Conservation (phyloP, 2,888 invertebrate genomes). For the Archips crataeganus region DNA sequence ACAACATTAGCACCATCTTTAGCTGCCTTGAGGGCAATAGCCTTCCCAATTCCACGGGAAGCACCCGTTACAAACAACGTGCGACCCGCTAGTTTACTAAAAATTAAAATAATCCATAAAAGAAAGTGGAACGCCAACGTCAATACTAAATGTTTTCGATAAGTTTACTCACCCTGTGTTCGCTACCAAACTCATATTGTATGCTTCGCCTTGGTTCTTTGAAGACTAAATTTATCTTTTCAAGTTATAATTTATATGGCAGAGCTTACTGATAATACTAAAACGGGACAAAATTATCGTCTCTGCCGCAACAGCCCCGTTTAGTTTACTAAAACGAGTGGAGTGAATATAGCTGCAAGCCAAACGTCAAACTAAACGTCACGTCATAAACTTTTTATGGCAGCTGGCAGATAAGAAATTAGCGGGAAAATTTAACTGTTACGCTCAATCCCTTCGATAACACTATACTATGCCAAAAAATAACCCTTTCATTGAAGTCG, state of each 20-base stretch:
- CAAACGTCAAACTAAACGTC: background rate
- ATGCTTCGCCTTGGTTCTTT: constrained; percentile 33
- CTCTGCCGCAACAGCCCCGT: constrained; percentile 21
- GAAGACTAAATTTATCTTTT: constrained; percentile 32
- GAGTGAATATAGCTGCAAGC: constrained; percentile 3
- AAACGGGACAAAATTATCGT: constrained; percentile 15
- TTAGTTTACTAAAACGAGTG: constrained; percentile 28
- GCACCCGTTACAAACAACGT: constrained; percentile 98
- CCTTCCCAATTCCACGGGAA: constrained; percentile 98
- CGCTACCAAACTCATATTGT: constrained; percentile 80
- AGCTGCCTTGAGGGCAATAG: constrained; percentile 94
- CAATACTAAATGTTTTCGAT: constrained; percentile 29
- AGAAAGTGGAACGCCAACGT: constrained; percentile 37
- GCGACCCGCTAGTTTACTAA: constrained; percentile 90
- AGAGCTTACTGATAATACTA: constrained; percentile 27
- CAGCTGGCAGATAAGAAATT: background rate
- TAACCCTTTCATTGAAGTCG: too few species aligned
- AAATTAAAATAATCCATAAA: constrained; percentile 45
- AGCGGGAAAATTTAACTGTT: background rate
- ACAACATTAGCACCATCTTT: constrained; percentile 97
- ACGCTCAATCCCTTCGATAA: background rate
- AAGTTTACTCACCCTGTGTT: constrained; percentile 75
- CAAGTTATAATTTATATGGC: constrained; percentile 25
- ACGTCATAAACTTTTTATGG: background rate
- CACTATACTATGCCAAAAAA: too few species aligned